A percentile compares a stretch with the other conserved stretches of the same genome.
These are phyloP conservation scores for Scaptomyza polygonia DNA, from an alignment of 2,888 invertebrate species.

Conservation along the genomic window DNA sequence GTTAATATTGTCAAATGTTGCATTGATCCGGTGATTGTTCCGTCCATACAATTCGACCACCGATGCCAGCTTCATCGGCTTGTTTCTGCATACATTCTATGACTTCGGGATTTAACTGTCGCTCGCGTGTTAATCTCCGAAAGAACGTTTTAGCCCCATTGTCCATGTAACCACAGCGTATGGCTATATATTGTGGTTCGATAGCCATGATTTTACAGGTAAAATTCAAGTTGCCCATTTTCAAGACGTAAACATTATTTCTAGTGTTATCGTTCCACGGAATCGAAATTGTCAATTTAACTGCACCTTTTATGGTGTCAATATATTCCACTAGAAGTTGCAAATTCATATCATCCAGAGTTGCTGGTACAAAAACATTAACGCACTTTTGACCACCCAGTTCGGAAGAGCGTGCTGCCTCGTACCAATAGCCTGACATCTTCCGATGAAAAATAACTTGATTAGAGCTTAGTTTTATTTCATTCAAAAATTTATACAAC, in stretches of 20 bases:
- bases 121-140: slow-evolving; percentile 53
- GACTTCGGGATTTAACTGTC: background rate
- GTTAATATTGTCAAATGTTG: slow-evolving; percentile 11
- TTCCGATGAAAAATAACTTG: background rate
- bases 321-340: slow-evolving; percentile 51
- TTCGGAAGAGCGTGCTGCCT: slow-evolving; percentile 46
- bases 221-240: background rate
- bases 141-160: slow-evolving; percentile 54
- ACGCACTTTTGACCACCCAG: slow-evolving; percentile 49
- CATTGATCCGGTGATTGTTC: slow-evolving; percentile 47
- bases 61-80: slow-evolving; percentile 26
- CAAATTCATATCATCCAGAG: slow-evolving; percentile 20
- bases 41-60: slow-evolving; percentile 44
- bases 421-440: slow-evolving; percentile 60
- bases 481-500: background rate
- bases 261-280: slow-evolving; percentile 51
- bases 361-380: slow-evolving; percentile 35
- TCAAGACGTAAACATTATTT: slow-evolving; percentile 48
- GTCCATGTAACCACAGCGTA: slow-evolving; percentile 60
- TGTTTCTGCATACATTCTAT: slow-evolving; percentile 6
- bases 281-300: slow-evolving; percentile 47
- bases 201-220: slow-evolving; percentile 55
- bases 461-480: background rate
- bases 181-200: slow-evolving; percentile 28
- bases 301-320: slow-evolving; percentile 43